Percentiles rank a stretch among this genome's conserved stretches.
phyloP scores from a whole-genome alignment of 2,797 vertebrate genomes.

The Melanotaenia parkinsoni region DNA sequence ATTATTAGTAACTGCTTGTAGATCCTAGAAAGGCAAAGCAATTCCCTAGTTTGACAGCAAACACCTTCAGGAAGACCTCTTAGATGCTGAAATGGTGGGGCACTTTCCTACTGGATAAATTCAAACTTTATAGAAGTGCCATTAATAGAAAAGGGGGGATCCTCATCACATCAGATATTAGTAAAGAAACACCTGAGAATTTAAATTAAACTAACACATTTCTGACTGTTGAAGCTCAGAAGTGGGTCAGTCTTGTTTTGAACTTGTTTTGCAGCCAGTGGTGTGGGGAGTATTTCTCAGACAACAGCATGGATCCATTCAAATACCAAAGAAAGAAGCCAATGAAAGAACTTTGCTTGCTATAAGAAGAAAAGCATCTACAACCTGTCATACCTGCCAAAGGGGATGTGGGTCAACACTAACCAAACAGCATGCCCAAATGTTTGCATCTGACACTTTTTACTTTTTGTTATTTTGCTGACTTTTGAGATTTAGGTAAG shows the following conservation, averaged over 20 bases:
- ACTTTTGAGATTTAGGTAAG: background rate
- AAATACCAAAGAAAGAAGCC: conserved; percentile 2
- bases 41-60: background rate
- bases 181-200: background rate
- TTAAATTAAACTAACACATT: background rate
- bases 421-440: background rate
- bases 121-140: background rate
- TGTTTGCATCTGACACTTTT: background rate
- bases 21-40: background rate
- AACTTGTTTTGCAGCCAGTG: background rate
- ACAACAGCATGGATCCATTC: background rate
- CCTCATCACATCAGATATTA: background rate
- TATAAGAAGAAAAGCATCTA: background rate
- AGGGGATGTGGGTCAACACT: background rate
- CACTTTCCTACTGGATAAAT: background rate
- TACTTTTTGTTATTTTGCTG: background rate
- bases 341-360: background rate
- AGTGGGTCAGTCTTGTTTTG: conserved; percentile 2
- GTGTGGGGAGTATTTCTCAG: background rate
- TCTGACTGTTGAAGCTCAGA: background rate
- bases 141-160: background rate
- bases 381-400: background rate
- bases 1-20: background rate
- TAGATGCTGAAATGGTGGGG: background rate
- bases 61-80: background rate